Evolutionary conservation across 2,797 vertebrate species (phyloP).

Genomic region (Poeciliopsis presidionis): DNA sequence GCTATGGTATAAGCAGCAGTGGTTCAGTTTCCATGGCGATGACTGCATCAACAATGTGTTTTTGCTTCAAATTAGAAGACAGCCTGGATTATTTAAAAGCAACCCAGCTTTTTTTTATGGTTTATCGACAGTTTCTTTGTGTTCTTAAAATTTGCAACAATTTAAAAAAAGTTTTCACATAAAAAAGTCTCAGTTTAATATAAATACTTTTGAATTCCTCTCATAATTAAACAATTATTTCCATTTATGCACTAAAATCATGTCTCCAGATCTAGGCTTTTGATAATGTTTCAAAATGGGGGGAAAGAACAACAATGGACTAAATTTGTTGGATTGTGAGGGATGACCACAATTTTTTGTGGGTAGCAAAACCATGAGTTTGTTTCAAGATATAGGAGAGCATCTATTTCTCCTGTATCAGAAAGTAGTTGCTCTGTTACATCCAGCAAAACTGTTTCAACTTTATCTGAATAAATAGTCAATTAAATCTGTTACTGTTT

Average conservation of each 20-base stretch:
- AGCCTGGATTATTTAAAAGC: slow-evolving; percentile 19
- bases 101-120: neutral
- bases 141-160: neutral
- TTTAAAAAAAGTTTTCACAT: neutral
- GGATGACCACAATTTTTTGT: neutral
- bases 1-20: slow-evolving; percentile 11
- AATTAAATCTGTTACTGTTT: slow-evolving; percentile 6
- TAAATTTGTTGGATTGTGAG: neutral
- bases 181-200: neutral
- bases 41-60: slow-evolving; percentile 15
- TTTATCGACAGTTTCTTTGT: neutral
- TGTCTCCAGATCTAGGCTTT: too few relatives aligned
- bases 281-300: too few relatives aligned
- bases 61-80: slow-evolving; percentile 14
- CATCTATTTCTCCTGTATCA: too few relatives aligned
- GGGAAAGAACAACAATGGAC: too few relatives aligned
- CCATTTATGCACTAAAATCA: neutral
- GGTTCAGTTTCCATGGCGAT: slow-evolving; percentile 46
- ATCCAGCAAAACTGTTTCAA: slow-evolving; percentile 60
- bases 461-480: slow-evolving; percentile 52
- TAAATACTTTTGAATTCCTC: neutral
- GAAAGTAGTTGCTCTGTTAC: too few relatives aligned
- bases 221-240: neutral
- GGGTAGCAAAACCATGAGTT: slow-evolving; percentile 5
- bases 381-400: too few relatives aligned